Evolutionary conservation across 2,113 vertebrate species (phyloP).

Genomic region (Platysternon megacephalum): DNA sequence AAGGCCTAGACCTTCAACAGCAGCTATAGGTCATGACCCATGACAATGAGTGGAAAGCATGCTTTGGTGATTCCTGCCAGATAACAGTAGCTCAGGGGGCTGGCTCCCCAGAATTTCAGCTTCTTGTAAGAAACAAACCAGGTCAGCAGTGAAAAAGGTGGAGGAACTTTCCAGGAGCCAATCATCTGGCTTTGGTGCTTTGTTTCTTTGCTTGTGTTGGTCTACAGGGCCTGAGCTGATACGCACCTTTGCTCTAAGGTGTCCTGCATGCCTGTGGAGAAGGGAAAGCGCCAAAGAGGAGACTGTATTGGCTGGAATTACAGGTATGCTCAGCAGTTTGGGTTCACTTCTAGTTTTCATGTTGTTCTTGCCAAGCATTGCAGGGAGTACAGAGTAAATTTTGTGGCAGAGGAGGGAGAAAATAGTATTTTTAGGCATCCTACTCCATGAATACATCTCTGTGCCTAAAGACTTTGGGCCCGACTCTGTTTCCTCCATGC

Average conservation of each 20-base stretch:
- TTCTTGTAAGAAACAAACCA: background rate
- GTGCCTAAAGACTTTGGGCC: background rate
- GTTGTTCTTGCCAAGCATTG: background rate
- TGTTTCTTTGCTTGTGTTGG: background rate
- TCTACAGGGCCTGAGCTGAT: background rate
- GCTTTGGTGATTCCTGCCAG: constrained; percentile 5
- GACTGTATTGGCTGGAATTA: background rate
- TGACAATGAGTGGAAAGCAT: background rate
- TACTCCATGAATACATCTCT: too few species aligned
- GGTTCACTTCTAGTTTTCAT: background rate
- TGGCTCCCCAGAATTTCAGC: background rate
- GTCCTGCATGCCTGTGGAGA: accelerated
- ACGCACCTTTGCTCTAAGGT: background rate
- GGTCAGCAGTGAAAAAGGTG: background rate
- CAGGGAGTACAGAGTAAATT: background rate
- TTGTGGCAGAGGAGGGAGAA: background rate
- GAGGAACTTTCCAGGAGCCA: background rate
- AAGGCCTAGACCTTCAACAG: background rate
- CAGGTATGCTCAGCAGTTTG: background rate
- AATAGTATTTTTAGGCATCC: background rate
- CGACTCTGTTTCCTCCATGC: background rate
- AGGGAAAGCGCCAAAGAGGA: background rate
- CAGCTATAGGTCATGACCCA: background rate
- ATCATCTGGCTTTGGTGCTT: background rate
- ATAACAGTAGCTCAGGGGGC: background rate